phyloP scores from a whole-genome alignment of 2,113 vertebrate genomes.

The Podiceps cristatus region DNA sequence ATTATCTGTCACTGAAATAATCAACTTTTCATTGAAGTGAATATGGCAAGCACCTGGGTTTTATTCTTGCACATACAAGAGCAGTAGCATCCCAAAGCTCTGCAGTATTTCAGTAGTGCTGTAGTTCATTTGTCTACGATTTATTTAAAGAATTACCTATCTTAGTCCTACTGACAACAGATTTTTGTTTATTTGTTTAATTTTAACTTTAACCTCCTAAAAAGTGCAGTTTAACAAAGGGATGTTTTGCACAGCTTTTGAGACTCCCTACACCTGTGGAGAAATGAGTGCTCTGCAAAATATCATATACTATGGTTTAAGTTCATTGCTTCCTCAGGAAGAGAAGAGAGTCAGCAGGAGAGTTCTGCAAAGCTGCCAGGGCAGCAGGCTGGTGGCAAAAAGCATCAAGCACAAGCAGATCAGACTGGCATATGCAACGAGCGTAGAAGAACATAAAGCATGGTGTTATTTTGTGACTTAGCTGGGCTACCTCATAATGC shows the following conservation, averaged over 20 bases:
- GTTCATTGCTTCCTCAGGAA: not conserved
- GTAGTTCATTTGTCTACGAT: not conserved
- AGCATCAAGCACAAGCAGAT: not conserved
- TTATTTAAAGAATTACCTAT: constrained; percentile 15
- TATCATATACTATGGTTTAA: fast-evolving
- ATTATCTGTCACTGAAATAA: fast-evolving
- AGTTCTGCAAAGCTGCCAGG: not conserved
- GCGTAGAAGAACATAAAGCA: not conserved
- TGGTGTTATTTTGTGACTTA: not conserved
- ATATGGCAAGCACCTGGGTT: not conserved
- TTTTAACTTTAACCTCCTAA: not conserved
- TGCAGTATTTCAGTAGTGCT: not conserved
- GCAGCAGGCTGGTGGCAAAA: not conserved
- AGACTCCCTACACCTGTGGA: not conserved
- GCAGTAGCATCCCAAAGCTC: not conserved
- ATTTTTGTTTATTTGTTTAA: not conserved
- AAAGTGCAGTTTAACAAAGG: not conserved
- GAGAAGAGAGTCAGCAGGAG: not conserved
- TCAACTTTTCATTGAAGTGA: not conserved
- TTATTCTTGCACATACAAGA: not conserved
- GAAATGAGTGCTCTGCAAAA: not conserved
- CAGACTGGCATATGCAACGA: not conserved
- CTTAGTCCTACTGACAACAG: not conserved
- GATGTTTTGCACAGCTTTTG: not conserved
- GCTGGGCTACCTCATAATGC: not conserved